Base-by-base conservation (phyloP, 2,888 invertebrate species). In the Polietes domitor region DNA sequence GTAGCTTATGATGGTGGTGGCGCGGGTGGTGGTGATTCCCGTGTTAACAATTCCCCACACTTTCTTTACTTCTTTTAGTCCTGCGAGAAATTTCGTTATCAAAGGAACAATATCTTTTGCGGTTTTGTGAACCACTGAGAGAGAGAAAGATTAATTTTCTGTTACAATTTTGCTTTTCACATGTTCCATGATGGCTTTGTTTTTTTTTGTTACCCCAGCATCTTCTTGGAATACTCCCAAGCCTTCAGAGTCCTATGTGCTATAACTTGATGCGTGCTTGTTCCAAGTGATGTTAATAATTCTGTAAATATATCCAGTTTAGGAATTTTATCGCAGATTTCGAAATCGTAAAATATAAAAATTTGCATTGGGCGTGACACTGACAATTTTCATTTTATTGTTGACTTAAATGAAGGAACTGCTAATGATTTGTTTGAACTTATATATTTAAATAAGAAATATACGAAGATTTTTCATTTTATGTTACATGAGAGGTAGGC, bases 91-190 rank as follows among this genome's bases (percentile, higher is more conserved):
- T 12, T 7, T 43, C 43, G 21, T 65, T 68, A 68, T 68, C 68
- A 68, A 68, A 43, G 43, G 68, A 68, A 68, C 68, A 41, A 68
- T 68, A 68, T 68, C 68, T 43, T 68, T n/a, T 19, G 19, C 68
- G 68, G 68, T 43, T 41, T 68, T 41, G 37, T 41, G 12, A 10
- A 32, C 24, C 4, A 28, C 17, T n/a, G 37, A 21, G 37, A 12
- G 65, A 37, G 6, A 17, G 37, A 19, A 41, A 63, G 17, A 68
- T 68, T 68, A 68, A 68, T 68, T 68, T 68, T 41, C 68, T 68
- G 68, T 68, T 68, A 68, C 68, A 68, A 41, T 43, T 68, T 68
- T 24, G n/a, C 24, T 37, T 68, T 68, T 24, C 15, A 21, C 41
- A 43, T n/a, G n/a, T 41, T 65, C 68, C 19, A 19, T 37, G 68